Percentiles rank a stretch among this genome's conserved stretches.
These are phyloP conservation scores for Hipposideros armiger DNA, from an alignment of 2,113 vertebrate genomes.

Conservation along the genomic window DNA sequence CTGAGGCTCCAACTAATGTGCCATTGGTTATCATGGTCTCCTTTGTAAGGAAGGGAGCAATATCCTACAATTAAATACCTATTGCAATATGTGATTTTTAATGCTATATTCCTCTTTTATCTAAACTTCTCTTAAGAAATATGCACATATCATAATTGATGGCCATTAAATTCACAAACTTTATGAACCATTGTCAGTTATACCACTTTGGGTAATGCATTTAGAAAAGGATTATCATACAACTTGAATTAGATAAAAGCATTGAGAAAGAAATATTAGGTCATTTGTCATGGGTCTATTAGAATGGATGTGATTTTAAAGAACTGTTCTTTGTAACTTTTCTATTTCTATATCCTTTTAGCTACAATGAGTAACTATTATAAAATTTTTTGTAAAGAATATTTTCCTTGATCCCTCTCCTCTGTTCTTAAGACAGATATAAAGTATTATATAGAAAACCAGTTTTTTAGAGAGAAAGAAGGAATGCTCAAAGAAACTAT, in stretches of 20 bases:
- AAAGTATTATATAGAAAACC: not conserved
- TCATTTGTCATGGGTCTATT: not conserved
- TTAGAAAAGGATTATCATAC: conserved; percentile 14
- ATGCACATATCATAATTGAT: not conserved
- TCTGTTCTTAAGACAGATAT: not conserved
- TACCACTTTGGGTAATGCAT: not conserved
- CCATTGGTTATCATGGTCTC: not conserved
- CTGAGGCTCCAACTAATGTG: not conserved
- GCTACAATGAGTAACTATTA: not conserved
- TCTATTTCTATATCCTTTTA: not conserved
- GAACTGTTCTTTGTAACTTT: not conserved
- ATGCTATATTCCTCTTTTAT: not conserved
- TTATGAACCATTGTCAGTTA: conserved; percentile 3
- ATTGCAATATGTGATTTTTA: not conserved
- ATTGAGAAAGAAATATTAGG: conserved; percentile 44
- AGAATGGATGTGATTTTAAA: not conserved
- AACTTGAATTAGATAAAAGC: not conserved
- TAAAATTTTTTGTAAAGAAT: not conserved
- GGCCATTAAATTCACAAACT: not conserved
- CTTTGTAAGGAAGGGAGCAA: not conserved
- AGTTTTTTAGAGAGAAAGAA: not conserved
- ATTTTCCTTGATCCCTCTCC: not conserved
- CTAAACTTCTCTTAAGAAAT: not conserved
- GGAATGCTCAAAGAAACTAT: not conserved
- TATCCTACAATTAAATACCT: not conserved